Evolutionary conservation across 2,113 vertebrate species (phyloP).

Genomic region (Platysternon megacephalum): DNA sequence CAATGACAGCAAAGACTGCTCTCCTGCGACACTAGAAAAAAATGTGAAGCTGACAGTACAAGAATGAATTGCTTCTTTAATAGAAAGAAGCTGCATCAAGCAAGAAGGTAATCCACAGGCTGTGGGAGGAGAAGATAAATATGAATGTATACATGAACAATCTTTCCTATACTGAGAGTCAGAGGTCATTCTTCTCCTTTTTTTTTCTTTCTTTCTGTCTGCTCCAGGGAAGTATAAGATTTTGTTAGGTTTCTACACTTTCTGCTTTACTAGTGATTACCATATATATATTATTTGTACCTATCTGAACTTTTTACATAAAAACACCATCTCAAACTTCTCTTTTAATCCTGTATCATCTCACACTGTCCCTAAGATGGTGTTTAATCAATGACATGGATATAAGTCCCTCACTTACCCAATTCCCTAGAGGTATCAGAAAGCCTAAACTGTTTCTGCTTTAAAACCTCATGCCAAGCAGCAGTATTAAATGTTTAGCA

Average conservation of each 20-base stretch:
- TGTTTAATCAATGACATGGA: neutral
- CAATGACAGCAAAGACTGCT: conserved; percentile 60
- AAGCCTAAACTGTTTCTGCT: neutral
- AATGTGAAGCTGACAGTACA: conserved; percentile 49
- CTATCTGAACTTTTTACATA: conserved; percentile 15
- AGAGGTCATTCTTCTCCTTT: conserved; percentile 14
- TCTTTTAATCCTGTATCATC: neutral
- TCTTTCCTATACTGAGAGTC: conserved; percentile 41
- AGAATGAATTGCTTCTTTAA: conserved; percentile 51
- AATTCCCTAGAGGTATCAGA: neutral
- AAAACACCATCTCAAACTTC: neutral
- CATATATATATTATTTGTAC: conserved; percentile 3
- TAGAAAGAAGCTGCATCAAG: conserved; percentile 8
- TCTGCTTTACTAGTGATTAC: conserved; percentile 1
- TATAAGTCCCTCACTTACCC: conserved; percentile 3
- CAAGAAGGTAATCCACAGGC: conserved; percentile 28
- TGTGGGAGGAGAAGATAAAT: conserved; percentile 27
- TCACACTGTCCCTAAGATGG: fast-evolving
- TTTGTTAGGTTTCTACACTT: neutral
- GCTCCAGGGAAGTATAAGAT: neutral
- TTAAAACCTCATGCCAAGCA: fast-evolving
- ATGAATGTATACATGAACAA: conserved; percentile 34
- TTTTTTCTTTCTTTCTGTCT: neutral
- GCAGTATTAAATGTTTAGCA: neutral
- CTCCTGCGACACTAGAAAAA: conserved; percentile 55